Percentiles rank a stretch among this genome's conserved stretches.
These are phyloP conservation scores for Tetrao urogallus DNA, from an alignment of 2,113 vertebrate species.

Conservation along the genomic window DNA sequence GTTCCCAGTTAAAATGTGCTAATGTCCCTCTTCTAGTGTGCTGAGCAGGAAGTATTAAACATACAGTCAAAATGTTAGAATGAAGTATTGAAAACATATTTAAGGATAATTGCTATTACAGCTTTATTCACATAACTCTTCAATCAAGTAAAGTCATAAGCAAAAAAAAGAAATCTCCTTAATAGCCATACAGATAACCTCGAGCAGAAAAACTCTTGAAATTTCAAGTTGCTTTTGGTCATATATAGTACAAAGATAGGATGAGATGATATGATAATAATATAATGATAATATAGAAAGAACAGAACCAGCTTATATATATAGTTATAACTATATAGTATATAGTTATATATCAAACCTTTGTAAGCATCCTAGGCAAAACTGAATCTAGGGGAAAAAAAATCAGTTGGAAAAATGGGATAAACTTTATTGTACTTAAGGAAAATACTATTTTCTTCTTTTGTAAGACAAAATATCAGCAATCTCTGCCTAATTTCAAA, in stretches of 20 bases:
- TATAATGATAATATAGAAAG: background rate
- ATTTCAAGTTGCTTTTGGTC: slow-evolving; percentile 52
- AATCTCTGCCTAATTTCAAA: slow-evolving; percentile 39
- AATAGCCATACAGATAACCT: background rate
- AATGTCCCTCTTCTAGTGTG: background rate
- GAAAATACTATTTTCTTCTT: background rate
- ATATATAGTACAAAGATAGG: background rate
- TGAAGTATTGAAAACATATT: background rate
- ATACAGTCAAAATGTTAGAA: background rate
- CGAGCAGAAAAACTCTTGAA: background rate
- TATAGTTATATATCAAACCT: background rate
- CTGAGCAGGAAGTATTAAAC: background rate
- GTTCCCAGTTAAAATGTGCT: background rate
- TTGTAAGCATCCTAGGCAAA: background rate
- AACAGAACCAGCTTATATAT: background rate
- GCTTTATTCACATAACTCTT: slow-evolving; percentile 16
- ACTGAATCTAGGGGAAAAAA: background rate
- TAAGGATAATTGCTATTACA: background rate
- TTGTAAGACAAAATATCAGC: background rate
- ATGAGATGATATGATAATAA: background rate
- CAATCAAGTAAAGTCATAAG: background rate
- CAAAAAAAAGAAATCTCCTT: background rate
- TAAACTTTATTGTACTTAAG: background rate
- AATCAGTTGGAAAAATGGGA: background rate
- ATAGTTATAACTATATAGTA: too few species aligned